Evolutionary conservation across 2,113 vertebrate species (phyloP).

Genomic region (Rhizomys pruinosus): DNA sequence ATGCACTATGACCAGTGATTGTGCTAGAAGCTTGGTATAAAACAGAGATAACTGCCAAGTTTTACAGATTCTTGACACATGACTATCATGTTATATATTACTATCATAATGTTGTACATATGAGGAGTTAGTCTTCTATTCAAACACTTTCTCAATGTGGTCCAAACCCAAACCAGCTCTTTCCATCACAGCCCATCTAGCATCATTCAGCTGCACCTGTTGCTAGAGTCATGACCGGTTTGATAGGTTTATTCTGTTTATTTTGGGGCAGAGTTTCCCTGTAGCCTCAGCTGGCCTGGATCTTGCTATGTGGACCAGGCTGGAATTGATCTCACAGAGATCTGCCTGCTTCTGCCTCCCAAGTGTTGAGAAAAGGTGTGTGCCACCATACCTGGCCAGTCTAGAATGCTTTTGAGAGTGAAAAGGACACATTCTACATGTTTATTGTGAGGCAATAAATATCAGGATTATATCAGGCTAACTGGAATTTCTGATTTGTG

Average conservation of each 20-base stretch:
- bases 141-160: not conserved
- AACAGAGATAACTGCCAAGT: not conserved
- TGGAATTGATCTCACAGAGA: too few species aligned
- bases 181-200: not conserved
- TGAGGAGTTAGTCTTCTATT: slow-evolving; percentile 19
- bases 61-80: not conserved
- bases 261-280: too few species aligned
- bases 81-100: not conserved
- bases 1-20: not conserved
- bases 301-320: too few species aligned
- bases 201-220: not conserved
- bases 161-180: not conserved
- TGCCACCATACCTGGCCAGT: not conserved
- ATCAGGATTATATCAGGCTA: not conserved
- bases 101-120: not conserved
- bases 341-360: too few species aligned
- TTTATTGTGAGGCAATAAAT: not conserved
- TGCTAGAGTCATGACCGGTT: not conserved
- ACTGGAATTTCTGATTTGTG: not conserved
- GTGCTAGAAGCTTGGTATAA: not conserved
- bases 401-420: not conserved
- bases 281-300: too few species aligned
- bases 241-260: not conserved
- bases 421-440: not conserved
- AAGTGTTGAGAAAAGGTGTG: too few species aligned